phyloP scores from a whole-genome alignment of 1,140 invertebrate species.

The Andrena cerasifolii region DNA sequence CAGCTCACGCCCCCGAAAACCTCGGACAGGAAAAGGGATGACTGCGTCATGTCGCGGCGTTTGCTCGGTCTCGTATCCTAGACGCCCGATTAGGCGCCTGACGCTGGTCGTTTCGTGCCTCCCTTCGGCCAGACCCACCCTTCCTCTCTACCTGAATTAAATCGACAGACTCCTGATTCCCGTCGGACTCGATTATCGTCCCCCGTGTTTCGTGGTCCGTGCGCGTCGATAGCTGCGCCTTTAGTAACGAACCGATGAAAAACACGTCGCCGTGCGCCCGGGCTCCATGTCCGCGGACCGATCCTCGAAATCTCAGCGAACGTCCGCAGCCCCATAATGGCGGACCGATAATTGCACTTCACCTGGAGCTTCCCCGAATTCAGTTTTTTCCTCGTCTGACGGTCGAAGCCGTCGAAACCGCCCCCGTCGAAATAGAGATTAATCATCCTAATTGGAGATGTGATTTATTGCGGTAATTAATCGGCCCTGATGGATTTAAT shows the following conservation, averaged over 20 bases:
- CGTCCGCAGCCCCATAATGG: too few species aligned
- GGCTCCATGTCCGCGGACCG: too few species aligned
- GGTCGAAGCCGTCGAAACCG: neutral
- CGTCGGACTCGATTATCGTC: slow-evolving; percentile 37
- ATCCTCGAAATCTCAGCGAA: too few species aligned
- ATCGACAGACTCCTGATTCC: slow-evolving; percentile 1
- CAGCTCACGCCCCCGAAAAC: too few species aligned
- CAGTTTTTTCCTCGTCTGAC: neutral
- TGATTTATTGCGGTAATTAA: slow-evolving; percentile 28
- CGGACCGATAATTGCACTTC: too few species aligned
- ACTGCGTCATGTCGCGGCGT: slow-evolving; percentile 9
- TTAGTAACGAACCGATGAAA: neutral
- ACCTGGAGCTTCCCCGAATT: neutral
- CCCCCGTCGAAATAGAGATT: slow-evolving; percentile 26
- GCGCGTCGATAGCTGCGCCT: too few species aligned
- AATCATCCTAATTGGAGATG: slow-evolving; percentile 12
- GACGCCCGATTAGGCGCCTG: slow-evolving; percentile 20
- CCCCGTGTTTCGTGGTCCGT: neutral
- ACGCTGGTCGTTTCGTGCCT: neutral
- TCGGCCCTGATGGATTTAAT: slow-evolving; percentile 15
- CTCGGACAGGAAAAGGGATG: neutral
- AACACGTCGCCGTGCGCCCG: neutral
- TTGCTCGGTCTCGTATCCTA: slow-evolving; percentile 27
- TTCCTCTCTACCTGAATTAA: neutral
- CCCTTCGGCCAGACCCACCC: neutral